Conservation (phyloP, 2,888 invertebrate genomes). For the Parasteatoda lunata region DNA sequence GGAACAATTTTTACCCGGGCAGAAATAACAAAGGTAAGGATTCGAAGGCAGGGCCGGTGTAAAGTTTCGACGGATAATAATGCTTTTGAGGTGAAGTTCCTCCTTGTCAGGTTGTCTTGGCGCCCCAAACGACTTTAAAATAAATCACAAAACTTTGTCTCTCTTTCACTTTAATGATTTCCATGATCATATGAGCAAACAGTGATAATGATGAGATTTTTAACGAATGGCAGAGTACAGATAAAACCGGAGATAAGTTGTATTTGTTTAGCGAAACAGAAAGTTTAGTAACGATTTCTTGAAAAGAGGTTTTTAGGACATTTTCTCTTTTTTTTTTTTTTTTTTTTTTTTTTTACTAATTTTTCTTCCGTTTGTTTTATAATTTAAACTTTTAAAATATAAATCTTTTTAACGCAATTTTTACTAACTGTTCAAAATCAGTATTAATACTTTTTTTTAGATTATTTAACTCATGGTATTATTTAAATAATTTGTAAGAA, state of each 20-base stretch:
- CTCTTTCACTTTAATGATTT: conserved; percentile 31
- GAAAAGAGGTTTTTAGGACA: too few species aligned
- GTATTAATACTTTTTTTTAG: too few species aligned
- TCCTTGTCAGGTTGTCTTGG: conserved; percentile 23
- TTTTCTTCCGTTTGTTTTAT: too few species aligned
- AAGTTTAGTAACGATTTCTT: too few species aligned
- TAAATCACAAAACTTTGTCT: neutral
- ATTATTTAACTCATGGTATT: too few species aligned
- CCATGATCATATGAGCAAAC: neutral
- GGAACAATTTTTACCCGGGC: conserved; percentile 33
- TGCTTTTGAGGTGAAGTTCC: conserved; percentile 6
- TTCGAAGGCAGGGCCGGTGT: conserved; percentile 6
- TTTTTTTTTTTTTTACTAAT: too few species aligned
- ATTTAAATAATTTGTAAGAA: too few species aligned
- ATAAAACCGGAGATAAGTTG: neutral
- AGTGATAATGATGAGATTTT: conserved; percentile 5
- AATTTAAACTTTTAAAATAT: too few species aligned
- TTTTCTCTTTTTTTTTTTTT: too few species aligned
- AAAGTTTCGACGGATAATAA: conserved; percentile 19
- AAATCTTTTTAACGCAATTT: too few species aligned
- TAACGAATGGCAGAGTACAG: neutral
- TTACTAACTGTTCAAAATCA: too few species aligned
- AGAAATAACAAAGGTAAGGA: conserved; percentile 36
- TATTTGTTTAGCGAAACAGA: too few species aligned
- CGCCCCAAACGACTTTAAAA: conserved; percentile 6